Conservation (phyloP, 37 sponge, comb jelly and placozoan genomes). For the Diacarnus erythraeanus region DNA sequence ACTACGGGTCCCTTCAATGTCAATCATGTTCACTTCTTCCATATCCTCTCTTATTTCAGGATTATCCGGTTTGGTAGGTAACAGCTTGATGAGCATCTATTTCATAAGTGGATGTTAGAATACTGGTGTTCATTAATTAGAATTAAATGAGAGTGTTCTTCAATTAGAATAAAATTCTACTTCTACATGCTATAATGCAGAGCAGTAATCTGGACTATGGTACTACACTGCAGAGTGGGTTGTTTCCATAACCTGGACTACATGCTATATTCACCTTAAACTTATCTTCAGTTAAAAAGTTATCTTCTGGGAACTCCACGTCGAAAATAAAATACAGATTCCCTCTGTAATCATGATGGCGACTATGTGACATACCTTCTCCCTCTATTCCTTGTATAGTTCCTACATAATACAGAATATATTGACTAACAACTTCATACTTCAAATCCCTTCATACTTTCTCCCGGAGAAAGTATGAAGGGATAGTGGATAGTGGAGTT, state of each 20-base stretch:
- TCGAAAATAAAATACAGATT: conserved; percentile 91
- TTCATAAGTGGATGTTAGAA: background rate
- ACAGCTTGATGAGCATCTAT: conserved; percentile 43
- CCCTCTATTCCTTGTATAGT: conserved; percentile 52
- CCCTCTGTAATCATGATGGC: conserved; percentile 56
- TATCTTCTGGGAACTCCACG: conserved; percentile 79
- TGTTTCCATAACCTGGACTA: too few species aligned
- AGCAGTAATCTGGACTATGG: too few species aligned
- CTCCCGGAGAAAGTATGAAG: too few species aligned
- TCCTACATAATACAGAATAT: conserved; percentile 39
- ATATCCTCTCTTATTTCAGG: conserved; percentile 22
- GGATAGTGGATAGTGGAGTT: too few species aligned
- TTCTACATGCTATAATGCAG: too few species aligned
- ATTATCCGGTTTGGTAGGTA: conserved; percentile 21
- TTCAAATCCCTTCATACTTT: too few species aligned
- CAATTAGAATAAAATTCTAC: too few species aligned
- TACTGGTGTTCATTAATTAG: background rate
- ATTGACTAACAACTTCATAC: background rate
- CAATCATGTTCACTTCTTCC: conserved; percentile 71
- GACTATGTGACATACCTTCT: conserved; percentile 79
- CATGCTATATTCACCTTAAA: conserved; percentile 23
- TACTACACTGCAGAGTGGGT: too few species aligned
- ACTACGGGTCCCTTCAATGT: conserved; percentile 46
- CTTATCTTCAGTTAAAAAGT: conserved; percentile 27
- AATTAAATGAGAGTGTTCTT: background rate